These are phyloP conservation scores for Emydoidea blandingii DNA, from an alignment of 2,797 vertebrate genomes.

Conservation along the genomic window DNA sequence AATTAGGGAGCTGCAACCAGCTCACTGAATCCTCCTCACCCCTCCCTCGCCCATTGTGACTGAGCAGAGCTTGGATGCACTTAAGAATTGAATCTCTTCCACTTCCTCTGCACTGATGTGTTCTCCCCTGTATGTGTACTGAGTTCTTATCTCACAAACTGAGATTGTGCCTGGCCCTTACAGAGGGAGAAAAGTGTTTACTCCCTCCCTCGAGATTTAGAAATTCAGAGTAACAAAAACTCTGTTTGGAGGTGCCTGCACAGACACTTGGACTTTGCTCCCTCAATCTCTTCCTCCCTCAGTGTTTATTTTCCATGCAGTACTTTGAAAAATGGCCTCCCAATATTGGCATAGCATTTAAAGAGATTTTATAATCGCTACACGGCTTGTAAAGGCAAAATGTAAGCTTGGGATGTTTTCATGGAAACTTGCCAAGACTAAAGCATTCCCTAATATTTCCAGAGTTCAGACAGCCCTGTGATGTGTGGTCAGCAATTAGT, in stretches of 20 bases:
- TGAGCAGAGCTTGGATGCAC: neutral
- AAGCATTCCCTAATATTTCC: neutral
- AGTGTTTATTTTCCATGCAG: neutral
- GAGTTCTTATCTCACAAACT: neutral
- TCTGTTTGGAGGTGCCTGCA: fast-evolving
- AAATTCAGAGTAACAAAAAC: neutral
- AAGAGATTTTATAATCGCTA: neutral
- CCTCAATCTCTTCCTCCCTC: neutral
- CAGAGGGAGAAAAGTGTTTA: neutral
- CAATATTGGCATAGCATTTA: neutral
- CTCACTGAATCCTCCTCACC: neutral
- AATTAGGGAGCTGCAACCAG: neutral
- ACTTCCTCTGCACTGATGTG: neutral
- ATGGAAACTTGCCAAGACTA: neutral
- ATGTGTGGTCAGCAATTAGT: neutral
- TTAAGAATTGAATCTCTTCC: neutral
- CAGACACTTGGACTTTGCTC: neutral
- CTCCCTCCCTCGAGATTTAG: neutral
- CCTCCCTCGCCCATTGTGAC: neutral
- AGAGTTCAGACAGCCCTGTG: neutral
- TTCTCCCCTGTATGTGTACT: neutral
- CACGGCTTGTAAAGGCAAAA: neutral
- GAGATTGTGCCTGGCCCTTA: neutral
- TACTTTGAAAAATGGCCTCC: neutral
- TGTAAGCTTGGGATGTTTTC: fast-evolving